Evolutionary conservation across 2,888 invertebrate genomes (phyloP).

Genomic region (Agapostemon virescens): DNA sequence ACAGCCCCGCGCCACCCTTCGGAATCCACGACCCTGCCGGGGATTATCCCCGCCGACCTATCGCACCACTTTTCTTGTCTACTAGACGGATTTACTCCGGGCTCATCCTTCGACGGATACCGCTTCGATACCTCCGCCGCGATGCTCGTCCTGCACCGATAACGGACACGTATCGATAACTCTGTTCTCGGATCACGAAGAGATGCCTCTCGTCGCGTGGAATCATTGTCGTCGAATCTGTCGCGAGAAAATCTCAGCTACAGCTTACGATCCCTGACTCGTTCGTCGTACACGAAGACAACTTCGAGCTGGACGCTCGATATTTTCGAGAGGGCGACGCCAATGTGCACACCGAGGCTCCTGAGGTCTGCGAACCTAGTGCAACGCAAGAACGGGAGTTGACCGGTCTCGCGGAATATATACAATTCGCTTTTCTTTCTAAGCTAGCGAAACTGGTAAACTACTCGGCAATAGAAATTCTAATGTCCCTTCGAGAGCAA

Average conservation of each 20-base stretch:
- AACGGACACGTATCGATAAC: neutral
- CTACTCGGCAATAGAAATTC: too few species aligned
- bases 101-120: neutral
- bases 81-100: constrained; percentile 39
- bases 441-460: too few species aligned
- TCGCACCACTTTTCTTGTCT: constrained; percentile 52
- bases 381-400: too few species aligned
- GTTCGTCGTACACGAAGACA: neutral
- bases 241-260: neutral
- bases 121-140: constrained; percentile 41
- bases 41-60: constrained; percentile 51
- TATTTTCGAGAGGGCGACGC: neutral
- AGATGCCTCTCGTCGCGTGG: neutral
- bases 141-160: neutral
- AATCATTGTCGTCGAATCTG: neutral
- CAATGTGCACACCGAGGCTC: too few species aligned
- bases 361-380: too few species aligned
- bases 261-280: neutral
- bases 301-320: neutral
- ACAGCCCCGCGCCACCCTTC: constrained; percentile 42
- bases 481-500: too few species aligned
- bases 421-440: too few species aligned
- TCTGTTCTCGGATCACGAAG: neutral
- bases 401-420: too few species aligned
- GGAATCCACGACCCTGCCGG: constrained; percentile 49